A percentile compares a stretch with the other conserved stretches of the same genome.
phyloP scores from a whole-genome alignment of 2,113 vertebrate species.

The Coregonus clupeaformis region DNA sequence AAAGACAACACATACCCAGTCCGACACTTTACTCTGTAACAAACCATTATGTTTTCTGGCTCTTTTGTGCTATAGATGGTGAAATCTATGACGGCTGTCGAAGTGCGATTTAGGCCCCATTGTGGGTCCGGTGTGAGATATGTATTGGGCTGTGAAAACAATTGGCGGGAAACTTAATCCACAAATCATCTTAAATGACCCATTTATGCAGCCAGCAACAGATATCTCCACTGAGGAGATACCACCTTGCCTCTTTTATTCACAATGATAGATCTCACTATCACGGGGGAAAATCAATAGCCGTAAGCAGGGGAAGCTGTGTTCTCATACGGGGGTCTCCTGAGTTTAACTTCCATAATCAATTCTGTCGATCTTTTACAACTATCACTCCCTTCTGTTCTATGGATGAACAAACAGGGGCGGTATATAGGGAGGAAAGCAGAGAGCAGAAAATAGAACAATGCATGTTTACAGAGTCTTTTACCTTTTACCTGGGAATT shows the following conservation, averaged over 20 bases:
- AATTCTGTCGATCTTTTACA: constrained; percentile 51
- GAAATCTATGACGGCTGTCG: not conserved
- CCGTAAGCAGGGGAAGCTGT: constrained; percentile 28
- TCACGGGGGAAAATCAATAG: constrained; percentile 54
- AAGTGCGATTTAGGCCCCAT: too few relatives aligned
- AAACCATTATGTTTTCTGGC: not conserved
- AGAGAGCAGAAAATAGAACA: not conserved
- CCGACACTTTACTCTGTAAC: not conserved
- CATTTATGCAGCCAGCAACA: too few relatives aligned
- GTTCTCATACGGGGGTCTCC: constrained; percentile 31
- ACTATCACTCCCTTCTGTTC: constrained; percentile 43
- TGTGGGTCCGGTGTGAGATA: too few relatives aligned
- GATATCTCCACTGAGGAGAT: too few relatives aligned
- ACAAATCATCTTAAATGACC: too few relatives aligned
- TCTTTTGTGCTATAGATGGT: not conserved
- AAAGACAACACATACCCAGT: not conserved
- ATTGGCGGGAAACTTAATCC: too few relatives aligned
- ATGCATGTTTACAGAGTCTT: not conserved
- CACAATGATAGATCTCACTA: constrained; percentile 51
- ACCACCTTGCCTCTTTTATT: constrained; percentile 36
- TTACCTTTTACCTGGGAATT: not conserved
- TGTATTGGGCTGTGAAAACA: too few relatives aligned
- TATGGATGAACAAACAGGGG: constrained; percentile 2
- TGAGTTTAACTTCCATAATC: constrained; percentile 42
- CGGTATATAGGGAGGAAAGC: not conserved